Percentiles rank a stretch among this genome's conserved stretches.
phyloP scores from a whole-genome alignment of 1,140 invertebrate genomes.

The Trichomalopsis sarcophagae region DNA sequence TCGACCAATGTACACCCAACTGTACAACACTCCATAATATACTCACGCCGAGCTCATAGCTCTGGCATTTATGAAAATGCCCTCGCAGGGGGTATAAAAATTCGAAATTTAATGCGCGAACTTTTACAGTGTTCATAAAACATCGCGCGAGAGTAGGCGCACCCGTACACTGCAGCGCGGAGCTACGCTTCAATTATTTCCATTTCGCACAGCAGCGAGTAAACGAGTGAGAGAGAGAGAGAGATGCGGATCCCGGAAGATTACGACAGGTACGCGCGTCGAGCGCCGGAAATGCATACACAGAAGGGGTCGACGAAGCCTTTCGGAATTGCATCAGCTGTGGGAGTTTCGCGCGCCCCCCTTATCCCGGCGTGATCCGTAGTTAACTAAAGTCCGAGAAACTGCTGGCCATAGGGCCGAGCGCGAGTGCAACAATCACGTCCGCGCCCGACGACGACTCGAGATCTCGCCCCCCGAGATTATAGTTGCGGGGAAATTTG shows the following conservation, averaged over 20 bases:
- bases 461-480: background rate
- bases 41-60: background rate
- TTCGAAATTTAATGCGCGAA: background rate
- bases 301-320: background rate
- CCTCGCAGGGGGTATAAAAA: background rate
- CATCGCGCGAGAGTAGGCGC: background rate
- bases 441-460: background rate
- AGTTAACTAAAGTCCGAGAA: slow-evolving; percentile 25
- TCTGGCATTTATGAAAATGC: background rate
- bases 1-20: background rate
- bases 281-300: background rate
- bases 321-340: slow-evolving; percentile 24
- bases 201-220: background rate
- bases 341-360: background rate
- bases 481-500: background rate
- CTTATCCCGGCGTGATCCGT: slow-evolving; percentile 7
- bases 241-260: background rate
- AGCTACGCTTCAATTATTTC: slow-evolving; percentile 13
- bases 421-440: background rate
- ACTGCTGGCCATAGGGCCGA: slow-evolving; percentile 7
- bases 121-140: background rate
- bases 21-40: background rate
- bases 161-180: no score
- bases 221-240: background rate
- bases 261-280: slow-evolving; percentile 10